Evolutionary conservation across 2,888 invertebrate species (phyloP).

Genomic region (Archips crataeganus): DNA sequence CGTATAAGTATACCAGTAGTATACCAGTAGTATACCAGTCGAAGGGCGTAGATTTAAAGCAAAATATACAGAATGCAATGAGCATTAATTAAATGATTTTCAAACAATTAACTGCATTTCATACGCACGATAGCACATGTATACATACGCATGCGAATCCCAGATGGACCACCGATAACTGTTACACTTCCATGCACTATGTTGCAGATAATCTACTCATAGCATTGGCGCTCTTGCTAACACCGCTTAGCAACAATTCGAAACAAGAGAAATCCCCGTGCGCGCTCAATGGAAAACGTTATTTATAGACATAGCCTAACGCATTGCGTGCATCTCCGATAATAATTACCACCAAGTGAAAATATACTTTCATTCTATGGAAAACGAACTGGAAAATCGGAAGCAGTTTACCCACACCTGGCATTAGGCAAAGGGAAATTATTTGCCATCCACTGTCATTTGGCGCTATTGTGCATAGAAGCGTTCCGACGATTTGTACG

Average conservation of each 20-base stretch:
- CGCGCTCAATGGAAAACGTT: slow-evolving; percentile 35
- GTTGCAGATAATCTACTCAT: neutral
- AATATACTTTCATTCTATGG: slow-evolving; percentile 60
- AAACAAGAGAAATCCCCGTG: slow-evolving; percentile 40
- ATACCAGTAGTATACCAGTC: no score
- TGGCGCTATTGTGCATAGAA: slow-evolving; percentile 44
- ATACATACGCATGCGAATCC: neutral
- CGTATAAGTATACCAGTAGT: no score
- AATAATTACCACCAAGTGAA: slow-evolving; percentile 48
- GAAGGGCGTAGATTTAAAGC: no score
- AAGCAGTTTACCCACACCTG: slow-evolving; percentile 51
- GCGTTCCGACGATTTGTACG: slow-evolving; percentile 37
- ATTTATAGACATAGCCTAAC: slow-evolving; percentile 39
- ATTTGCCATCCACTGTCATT: slow-evolving; percentile 41
- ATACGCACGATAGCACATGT: no score
- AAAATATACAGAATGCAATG: no score
- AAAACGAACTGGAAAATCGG: slow-evolving; percentile 70
- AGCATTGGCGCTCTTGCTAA: neutral
- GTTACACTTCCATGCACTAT: neutral
- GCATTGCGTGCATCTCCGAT: slow-evolving; percentile 41
- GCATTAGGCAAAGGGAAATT: slow-evolving; percentile 42
- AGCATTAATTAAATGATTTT: no score
- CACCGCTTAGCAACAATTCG: slow-evolving; percentile 19
- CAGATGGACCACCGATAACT: no score
- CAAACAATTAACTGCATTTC: no score